phyloP scores from a whole-genome alignment of 2,888 invertebrate genomes.

The Callyntrura sp. region DNA sequence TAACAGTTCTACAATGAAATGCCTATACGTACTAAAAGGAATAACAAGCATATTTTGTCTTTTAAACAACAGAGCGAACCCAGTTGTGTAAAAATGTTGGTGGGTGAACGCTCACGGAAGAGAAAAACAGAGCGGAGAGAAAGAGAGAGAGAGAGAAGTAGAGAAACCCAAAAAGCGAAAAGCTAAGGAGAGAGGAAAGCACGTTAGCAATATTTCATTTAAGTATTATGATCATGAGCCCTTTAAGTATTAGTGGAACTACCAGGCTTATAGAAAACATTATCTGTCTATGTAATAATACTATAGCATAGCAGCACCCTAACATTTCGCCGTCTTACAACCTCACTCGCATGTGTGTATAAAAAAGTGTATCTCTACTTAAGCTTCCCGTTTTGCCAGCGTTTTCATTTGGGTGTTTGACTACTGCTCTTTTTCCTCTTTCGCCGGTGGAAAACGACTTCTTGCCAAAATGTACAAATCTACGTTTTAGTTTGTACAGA shows the following conservation, averaged over 20 bases:
- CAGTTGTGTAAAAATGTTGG: not conserved
- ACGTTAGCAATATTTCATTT: conserved; percentile 69
- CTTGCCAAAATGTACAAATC: conserved; percentile 14
- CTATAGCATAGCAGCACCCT: conserved; percentile 1
- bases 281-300: conserved; percentile 19
- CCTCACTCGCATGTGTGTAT: not conserved
- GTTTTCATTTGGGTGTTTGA: conserved; percentile 30
- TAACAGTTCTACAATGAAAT: not conserved
- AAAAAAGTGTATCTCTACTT: conserved; percentile 4
- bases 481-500: not conserved
- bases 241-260: conserved; percentile 60
- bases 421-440: not conserved
- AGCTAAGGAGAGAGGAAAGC: conserved; percentile 33
- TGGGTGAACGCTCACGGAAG: not conserved
- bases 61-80: not conserved
- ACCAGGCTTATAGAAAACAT: conserved; percentile 49
- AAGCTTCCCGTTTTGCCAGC: conserved; percentile 44
- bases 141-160: conserved; percentile 11
- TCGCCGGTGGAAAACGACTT: not conserved
- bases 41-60: not conserved
- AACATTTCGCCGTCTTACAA: not conserved
- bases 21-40: not conserved
- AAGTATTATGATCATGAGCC: conserved; percentile 69
- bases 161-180: not conserved
- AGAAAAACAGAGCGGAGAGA: not conserved